Conservation (phyloP, 1,140 invertebrate species). For the Drosophila ironensis region DNA sequence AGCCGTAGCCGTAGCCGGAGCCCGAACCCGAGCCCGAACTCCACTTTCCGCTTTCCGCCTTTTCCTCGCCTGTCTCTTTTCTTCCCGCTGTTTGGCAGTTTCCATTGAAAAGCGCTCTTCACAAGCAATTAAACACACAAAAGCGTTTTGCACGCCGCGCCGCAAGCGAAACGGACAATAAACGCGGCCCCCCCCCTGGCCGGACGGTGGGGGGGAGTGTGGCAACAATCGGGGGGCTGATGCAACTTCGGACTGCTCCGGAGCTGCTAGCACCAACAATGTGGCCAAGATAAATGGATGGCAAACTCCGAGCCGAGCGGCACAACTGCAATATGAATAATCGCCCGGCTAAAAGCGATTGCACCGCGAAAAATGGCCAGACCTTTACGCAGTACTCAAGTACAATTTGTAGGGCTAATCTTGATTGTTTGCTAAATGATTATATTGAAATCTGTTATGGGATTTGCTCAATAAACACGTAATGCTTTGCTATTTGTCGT, state of each 20-base stretch:
- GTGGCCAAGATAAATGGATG: conserved; percentile 76
- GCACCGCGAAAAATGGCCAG: neutral
- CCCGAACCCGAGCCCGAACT: neutral
- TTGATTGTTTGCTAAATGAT: neutral
- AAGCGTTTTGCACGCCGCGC: conserved; percentile 71
- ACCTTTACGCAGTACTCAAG: neutral
- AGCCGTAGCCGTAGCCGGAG: too few relatives aligned
- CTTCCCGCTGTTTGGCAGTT: conserved; percentile 49
- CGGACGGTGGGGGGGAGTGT: neutral
- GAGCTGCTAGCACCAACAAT: conserved; percentile 53
- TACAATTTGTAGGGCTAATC: neutral
- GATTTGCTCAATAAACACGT: too few relatives aligned
- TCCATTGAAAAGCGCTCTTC: conserved; percentile 79
- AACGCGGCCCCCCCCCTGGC: neutral
- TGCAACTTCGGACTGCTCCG: neutral
- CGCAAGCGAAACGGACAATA: conserved; percentile 59
- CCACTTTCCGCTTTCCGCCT: too few relatives aligned
- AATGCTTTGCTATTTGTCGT: too few relatives aligned
- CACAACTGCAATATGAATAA: conserved; percentile 75
- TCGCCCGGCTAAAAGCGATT: conserved; percentile 27
- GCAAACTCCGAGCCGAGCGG: conserved; percentile 54
- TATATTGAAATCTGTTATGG: neutral
- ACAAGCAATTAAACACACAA: conserved; percentile 81
- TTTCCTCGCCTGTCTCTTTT: conserved; percentile 5
- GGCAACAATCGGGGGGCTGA: neutral